A percentile compares a stretch with the other conserved stretches of the same genome.
Conservation (phyloP, 1,140 invertebrate genomes). For the Amphibalanus amphitrite region DNA sequence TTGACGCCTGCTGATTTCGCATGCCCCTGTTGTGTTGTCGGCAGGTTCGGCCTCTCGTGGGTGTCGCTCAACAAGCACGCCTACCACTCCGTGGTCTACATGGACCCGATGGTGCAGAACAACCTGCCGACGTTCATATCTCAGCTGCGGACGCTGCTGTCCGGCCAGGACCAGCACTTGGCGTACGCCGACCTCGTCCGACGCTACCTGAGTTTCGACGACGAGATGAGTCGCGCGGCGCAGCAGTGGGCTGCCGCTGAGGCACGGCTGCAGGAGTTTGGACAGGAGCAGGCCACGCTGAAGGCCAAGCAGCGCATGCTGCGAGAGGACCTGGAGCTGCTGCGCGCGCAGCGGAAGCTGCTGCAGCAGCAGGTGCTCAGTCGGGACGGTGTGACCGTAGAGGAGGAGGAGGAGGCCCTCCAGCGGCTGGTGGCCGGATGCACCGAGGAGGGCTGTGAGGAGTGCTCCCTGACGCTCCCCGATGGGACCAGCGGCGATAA, state of each 20-base stretch:
- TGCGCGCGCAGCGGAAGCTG: slow-evolving; percentile 32
- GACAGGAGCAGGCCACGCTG: slow-evolving; percentile 30
- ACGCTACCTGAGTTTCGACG: slow-evolving; percentile 39
- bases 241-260: slow-evolving; percentile 39
- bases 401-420: slow-evolving; percentile 8
- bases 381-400: background rate
- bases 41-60: slow-evolving; percentile 41
- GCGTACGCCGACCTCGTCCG: slow-evolving; percentile 35
- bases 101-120: slow-evolving; percentile 40
- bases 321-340: slow-evolving; percentile 37
- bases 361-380: slow-evolving; percentile 28
- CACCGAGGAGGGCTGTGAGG: slow-evolving; percentile 16
- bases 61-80: slow-evolving; percentile 42
- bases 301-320: slow-evolving; percentile 35
- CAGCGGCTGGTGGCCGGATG: slow-evolving; percentile 15
- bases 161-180: background rate
- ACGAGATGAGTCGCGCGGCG: slow-evolving; percentile 41
- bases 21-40: slow-evolving; percentile 10
- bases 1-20: too few relatives aligned
- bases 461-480: slow-evolving; percentile 18
- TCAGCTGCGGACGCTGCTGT: slow-evolving; percentile 28
- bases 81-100: slow-evolving; percentile 41
- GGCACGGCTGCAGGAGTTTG: slow-evolving; percentile 39
- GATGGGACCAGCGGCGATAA: background rate
- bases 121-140: slow-evolving; percentile 35